phyloP scores from a whole-genome alignment of 2,113 vertebrate species.

The Dissostichus mawsoni region DNA sequence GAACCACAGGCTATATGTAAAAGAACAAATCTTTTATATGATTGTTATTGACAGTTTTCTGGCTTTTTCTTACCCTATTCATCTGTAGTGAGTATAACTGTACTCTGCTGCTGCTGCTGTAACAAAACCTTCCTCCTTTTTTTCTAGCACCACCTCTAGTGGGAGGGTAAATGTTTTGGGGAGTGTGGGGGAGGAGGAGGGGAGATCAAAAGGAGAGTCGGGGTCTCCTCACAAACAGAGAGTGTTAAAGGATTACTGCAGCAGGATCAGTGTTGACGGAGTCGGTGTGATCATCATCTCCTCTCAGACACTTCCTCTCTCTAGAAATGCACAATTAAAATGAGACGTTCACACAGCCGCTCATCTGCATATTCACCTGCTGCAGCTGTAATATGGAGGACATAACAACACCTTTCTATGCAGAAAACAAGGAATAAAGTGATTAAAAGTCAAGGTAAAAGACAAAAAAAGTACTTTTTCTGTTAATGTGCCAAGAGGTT shows the following conservation, averaged over 20 bases:
- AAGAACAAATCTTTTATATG: too few relatives aligned
- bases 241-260: constrained; percentile 80
- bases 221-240: constrained; percentile 73
- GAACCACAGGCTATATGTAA: too few relatives aligned
- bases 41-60: too few relatives aligned
- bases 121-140: too few relatives aligned
- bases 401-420: neutral
- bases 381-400: neutral
- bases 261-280: constrained; percentile 76
- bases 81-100: too few relatives aligned
- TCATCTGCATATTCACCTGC: constrained; percentile 19
- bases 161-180: constrained; percentile 23
- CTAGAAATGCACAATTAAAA: constrained; percentile 84
- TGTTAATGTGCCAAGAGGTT: too few relatives aligned
- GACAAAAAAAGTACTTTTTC: too few relatives aligned
- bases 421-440: too few relatives aligned
- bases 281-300: constrained; percentile 76
- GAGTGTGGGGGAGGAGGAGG: neutral
- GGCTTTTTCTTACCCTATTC: too few relatives aligned
- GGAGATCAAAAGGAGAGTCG: constrained; percentile 72
- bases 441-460: too few relatives aligned
- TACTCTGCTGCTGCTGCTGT: too few relatives aligned
- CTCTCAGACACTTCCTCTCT: constrained; percentile 71
- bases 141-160: constrained; percentile 1
- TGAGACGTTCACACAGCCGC: constrained; percentile 72